Base-by-base conservation (phyloP, 2,113 vertebrate species). In the Microtus oregoni region DNA sequence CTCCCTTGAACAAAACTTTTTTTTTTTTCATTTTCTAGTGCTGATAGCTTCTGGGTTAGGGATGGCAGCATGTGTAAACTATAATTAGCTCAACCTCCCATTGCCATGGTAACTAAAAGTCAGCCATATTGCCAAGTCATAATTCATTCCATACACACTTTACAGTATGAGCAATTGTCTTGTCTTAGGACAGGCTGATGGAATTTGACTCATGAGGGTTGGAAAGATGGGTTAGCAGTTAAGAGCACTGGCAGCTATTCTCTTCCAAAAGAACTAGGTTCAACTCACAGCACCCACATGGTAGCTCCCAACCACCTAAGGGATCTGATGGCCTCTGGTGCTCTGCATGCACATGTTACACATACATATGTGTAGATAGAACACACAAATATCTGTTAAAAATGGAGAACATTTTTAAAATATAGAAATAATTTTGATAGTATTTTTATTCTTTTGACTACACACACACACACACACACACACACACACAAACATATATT, bases 121-220 rank as follows among this genome's bases (percentile, higher is more conserved):
- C 94, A 63, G 81, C 91, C 92, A 96, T 96, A 96, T 82, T 97
- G 92, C 77, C 79, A 96, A 90, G 68, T 96, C 95, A 93, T 78
- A 61, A 61, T 94, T 95, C 90, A 96, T 88, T 96, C 81, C 44
- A 81, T 95, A 15, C 19, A 91, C 91, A 92, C 95, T 94, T 94
- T 97, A 83, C 89, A 96, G 75, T 52, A 92, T 55, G 94, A 89
- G 73, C 61, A 91, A 85, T 92, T 91, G 52, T 95, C 65, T 93
- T 87, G 79, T 76, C 65, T 24, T 44, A 8, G 35, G 38, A 73
- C 0, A 28, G 19, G 58, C 77, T 65, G 20, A 93, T 90, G 97
- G 67, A 96, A 97, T 97, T 78, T 79, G 77, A 90, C 24, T 95
- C 82, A 35, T 14, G 12, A 24, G 2, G 4, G 22, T 12, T 58